phyloP scores from a whole-genome alignment of 2,113 vertebrate genomes.

The Nymphicus hollandicus region DNA sequence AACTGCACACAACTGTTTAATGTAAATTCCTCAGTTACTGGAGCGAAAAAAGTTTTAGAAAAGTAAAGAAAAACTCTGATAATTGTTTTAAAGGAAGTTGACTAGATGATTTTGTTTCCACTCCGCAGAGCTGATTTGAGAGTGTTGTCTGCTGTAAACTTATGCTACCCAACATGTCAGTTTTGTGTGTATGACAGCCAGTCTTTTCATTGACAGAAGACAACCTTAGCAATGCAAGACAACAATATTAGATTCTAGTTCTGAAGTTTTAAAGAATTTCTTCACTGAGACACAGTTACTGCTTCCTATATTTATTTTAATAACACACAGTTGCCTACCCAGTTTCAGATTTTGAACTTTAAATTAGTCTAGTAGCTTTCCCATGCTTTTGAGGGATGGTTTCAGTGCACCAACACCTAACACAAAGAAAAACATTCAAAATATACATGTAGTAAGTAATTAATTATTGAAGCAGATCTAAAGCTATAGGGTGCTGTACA shows the following conservation, averaged over 20 bases:
- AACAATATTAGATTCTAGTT: not conserved
- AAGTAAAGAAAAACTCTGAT: not conserved
- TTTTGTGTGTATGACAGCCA: not conserved
- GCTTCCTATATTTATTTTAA: not conserved
- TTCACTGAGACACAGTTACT: not conserved
- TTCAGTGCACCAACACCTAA: fast-evolving
- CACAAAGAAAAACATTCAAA: not conserved
- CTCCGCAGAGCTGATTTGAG: not conserved
- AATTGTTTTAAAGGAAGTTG: not conserved
- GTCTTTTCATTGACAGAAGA: not conserved
- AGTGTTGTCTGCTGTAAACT: not conserved
- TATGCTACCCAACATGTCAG: not conserved
- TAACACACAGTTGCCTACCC: not conserved
- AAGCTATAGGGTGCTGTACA: not conserved
- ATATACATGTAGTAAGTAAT: not conserved
- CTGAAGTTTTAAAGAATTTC: not conserved
- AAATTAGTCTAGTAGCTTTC: not conserved
- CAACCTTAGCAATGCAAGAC: not conserved
- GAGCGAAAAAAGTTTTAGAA: not conserved
- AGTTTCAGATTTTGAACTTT: not conserved
- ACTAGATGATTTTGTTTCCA: not conserved
- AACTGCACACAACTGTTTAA: conserved; percentile 14
- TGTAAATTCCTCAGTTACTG: not conserved
- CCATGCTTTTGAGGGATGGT: not conserved
- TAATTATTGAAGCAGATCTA: not conserved